A percentile compares a stretch with the other conserved stretches of the same genome.
Evolutionary conservation across 2,888 invertebrate genomes (phyloP).

Genomic region (Portevinia maculata): DNA sequence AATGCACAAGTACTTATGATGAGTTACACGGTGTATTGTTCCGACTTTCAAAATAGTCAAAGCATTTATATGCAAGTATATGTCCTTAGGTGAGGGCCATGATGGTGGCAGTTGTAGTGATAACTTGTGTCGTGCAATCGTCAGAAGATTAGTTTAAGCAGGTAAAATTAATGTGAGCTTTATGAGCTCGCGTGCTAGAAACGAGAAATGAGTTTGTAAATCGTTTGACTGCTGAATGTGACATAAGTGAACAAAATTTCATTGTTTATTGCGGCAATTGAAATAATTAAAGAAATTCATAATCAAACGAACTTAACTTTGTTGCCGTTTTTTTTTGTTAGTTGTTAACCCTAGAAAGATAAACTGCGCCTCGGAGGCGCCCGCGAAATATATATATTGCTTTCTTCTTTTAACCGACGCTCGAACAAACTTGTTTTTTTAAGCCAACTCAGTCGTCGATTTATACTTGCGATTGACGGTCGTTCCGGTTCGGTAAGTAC

Average conservation of each 20-base stretch:
- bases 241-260: constrained; percentile 35
- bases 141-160: constrained; percentile 58
- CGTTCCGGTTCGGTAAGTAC: too few relatives aligned
- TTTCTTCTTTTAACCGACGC: too few relatives aligned
- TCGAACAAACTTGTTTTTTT: too few relatives aligned
- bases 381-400: too few relatives aligned
- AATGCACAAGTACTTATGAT: too few relatives aligned
- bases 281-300: constrained; percentile 22
- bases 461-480: too few relatives aligned
- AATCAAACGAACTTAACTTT: constrained; percentile 17
- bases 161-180: constrained; percentile 66
- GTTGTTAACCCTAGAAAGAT: too few relatives aligned
- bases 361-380: too few relatives aligned
- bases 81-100: neutral
- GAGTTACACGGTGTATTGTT: constrained; percentile 36
- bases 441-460: too few relatives aligned
- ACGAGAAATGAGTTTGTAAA: constrained; percentile 58
- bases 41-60: constrained; percentile 5
- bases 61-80: too few relatives aligned
- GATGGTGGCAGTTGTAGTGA: constrained; percentile 25
- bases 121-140: constrained; percentile 56
- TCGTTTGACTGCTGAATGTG: constrained; percentile 55
- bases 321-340: neutral
- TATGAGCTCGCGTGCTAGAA: constrained; percentile 44
- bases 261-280: neutral